A percentile compares a stretch with the other conserved stretches of the same genome.
Conservation (phyloP, 1,140 invertebrate species). For the Megalopta genalis region DNA sequence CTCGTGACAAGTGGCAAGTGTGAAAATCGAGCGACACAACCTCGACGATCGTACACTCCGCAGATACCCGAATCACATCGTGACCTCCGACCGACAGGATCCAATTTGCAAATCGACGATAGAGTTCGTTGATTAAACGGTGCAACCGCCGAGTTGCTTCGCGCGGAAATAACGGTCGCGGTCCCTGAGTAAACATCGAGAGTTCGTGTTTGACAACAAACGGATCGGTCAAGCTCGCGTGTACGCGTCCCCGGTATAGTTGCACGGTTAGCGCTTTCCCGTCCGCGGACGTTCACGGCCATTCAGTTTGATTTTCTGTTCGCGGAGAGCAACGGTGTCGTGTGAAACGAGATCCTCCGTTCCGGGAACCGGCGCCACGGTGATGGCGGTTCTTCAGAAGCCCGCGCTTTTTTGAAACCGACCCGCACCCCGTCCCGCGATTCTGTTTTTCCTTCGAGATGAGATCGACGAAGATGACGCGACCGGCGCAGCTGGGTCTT, state of each 20-base stretch:
- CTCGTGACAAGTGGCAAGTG: not conserved
- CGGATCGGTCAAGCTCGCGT: slow-evolving; percentile 10
- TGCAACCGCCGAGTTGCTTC: slow-evolving; percentile 1
- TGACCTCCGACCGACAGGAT: no score
- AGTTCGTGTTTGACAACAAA: slow-evolving; percentile 65
- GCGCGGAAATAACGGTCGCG: slow-evolving; percentile 22
- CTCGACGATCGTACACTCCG: no score
- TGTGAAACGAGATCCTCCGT: slow-evolving; percentile 32
- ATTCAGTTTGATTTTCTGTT: slow-evolving; percentile 16
- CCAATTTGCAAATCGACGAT: not conserved
- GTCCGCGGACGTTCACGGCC: not conserved
- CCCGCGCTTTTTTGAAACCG: slow-evolving; percentile 6
- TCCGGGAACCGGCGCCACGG: not conserved
- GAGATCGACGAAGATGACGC: slow-evolving; percentile 40
- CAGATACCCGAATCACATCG: no score
- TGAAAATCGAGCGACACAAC: not conserved
- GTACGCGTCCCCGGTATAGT: no score
- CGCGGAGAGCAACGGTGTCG: not conserved
- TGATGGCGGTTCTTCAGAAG: slow-evolving; percentile 25
- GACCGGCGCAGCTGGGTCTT: slow-evolving; percentile 26
- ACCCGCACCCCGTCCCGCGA: not conserved
- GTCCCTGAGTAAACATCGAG: slow-evolving; percentile 48
- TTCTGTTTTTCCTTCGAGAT: not conserved
- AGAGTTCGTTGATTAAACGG: not conserved
- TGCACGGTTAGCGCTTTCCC: not conserved